Base-by-base conservation (phyloP, 2,888 invertebrate genomes). In the Timema cristinae region DNA sequence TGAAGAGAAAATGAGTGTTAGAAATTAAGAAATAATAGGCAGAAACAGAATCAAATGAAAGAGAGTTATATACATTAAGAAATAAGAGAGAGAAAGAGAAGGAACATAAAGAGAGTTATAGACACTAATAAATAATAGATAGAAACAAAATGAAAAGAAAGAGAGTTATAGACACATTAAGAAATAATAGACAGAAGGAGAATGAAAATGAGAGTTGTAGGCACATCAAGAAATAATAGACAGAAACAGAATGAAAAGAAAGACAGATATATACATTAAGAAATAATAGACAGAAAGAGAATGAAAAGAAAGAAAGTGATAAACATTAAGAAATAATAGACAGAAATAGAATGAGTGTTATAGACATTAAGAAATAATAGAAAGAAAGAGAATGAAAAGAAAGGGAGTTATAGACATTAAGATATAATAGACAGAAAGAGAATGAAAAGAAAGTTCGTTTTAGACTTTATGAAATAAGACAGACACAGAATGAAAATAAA, bases 401-500 rank as follows among this genome's bases (percentile, higher is more conserved):
- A 52, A 52, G 52, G 9, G 11, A 52, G 52, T 10, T 52, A 11
- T 11, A 10, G 52, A n/a, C n/a, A n/a, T n/a, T n/a, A n/a, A n/a
- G n/a, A n/a, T n/a, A n/a, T n/a, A 52, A 11, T 52, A 11, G 10
- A 52, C 10, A 9, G 10, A 52, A 52, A 52, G 52, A 52, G 52
- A 9, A n/a, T n/a, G n/a, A n/a, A n/a, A n/a, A n/a, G n/a, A n/a
- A n/a, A n/a, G n/a, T n/a, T n/a, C n/a, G n/a, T n/a, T n/a, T n/a
- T n/a, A 10, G 52, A 52, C 10, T 52, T 52, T 11, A 52, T 10
- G 52, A 9, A 52, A 52, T 52, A 11, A 52, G 16, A 66, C 16
- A 47, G 16, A 66, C 16, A 49, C 13, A 56, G 32, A 71, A 16
- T 74, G 75, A 76, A 52, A 52, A 50, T 59, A 56, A 56, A 52